phyloP scores from a whole-genome alignment of 2,888 invertebrate species.

The Chromoteleia sp. region DNA sequence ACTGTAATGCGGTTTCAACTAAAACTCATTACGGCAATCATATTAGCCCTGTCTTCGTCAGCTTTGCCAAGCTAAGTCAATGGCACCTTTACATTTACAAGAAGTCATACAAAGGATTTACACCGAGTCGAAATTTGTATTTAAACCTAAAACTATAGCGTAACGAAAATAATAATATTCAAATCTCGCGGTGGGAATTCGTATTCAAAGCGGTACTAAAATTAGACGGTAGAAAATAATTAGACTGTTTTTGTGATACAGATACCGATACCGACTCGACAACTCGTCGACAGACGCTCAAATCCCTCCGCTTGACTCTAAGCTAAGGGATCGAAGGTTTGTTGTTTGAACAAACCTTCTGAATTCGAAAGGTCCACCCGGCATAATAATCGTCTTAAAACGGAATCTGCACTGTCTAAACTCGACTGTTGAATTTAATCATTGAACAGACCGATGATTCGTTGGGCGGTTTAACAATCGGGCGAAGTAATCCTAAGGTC shows the following conservation, averaged over 20 bases:
- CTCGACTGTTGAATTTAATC: not conserved
- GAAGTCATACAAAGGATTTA: conserved; percentile 37
- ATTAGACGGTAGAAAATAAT: too few species aligned
- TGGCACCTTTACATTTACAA: too few species aligned
- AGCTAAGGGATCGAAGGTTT: conserved; percentile 37
- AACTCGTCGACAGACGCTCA: conserved; percentile 36
- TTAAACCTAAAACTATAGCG: too few species aligned
- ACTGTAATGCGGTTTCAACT: conserved; percentile 40
- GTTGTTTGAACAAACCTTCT: conserved; percentile 56
- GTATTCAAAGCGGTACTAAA: too few species aligned
- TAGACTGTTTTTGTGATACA: conserved; percentile 18
- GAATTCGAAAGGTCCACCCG: conserved; percentile 39
- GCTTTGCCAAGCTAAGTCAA: conserved; percentile 14
- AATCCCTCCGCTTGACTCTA: conserved; percentile 34
- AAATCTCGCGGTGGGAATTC: too few species aligned
- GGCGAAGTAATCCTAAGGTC: not conserved
- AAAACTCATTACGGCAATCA: conserved; percentile 50
- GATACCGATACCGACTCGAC: conserved; percentile 20
- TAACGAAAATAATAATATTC: too few species aligned
- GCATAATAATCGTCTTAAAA: conserved; percentile 40
- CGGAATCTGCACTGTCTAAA: conserved; percentile 29
- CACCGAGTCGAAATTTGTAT: too few species aligned
- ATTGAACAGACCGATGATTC: not conserved
- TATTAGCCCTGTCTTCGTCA: conserved; percentile 41
- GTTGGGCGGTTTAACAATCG: too few species aligned